Conservation (phyloP, 2,113 vertebrate species). For the Micromys minutus region DNA sequence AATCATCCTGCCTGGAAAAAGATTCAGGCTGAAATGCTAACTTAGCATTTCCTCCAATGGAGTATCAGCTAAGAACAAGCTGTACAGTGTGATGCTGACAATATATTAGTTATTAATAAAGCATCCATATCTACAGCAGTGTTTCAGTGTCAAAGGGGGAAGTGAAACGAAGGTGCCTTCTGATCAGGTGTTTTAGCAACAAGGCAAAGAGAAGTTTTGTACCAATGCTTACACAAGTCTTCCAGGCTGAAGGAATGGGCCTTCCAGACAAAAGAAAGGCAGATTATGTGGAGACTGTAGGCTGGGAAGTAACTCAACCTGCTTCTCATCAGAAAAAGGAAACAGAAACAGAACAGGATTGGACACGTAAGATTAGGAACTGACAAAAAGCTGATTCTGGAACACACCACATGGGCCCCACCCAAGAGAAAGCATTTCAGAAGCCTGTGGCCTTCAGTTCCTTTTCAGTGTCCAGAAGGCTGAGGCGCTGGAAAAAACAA, state of each 20-base stretch:
- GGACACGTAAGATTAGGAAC: neutral
- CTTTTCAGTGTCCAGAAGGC: neutral
- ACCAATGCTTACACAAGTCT: neutral
- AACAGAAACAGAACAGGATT: conserved; percentile 14
- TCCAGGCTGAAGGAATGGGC: neutral
- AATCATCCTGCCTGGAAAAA: neutral
- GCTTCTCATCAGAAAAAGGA: conserved; percentile 29
- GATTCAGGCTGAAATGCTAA: neutral
- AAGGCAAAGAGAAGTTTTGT: neutral
- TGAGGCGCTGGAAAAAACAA: neutral
- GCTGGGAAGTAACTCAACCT: neutral
- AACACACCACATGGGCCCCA: neutral
- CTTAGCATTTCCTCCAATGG: conserved; percentile 47
- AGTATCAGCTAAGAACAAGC: conserved; percentile 31
- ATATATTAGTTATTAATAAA: conserved; percentile 22
- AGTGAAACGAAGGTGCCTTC: conserved; percentile 7
- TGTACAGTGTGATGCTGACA: neutral
- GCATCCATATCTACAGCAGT: neutral
- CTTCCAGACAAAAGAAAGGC: neutral
- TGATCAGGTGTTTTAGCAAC: neutral
- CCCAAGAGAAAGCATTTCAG: neutral
- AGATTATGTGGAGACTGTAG: neutral
- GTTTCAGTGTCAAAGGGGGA: conserved; percentile 24
- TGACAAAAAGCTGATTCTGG: neutral
- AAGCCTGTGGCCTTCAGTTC: neutral